Base-by-base conservation (phyloP, 2,113 vertebrate species). In the Pelecanus crispus region DNA sequence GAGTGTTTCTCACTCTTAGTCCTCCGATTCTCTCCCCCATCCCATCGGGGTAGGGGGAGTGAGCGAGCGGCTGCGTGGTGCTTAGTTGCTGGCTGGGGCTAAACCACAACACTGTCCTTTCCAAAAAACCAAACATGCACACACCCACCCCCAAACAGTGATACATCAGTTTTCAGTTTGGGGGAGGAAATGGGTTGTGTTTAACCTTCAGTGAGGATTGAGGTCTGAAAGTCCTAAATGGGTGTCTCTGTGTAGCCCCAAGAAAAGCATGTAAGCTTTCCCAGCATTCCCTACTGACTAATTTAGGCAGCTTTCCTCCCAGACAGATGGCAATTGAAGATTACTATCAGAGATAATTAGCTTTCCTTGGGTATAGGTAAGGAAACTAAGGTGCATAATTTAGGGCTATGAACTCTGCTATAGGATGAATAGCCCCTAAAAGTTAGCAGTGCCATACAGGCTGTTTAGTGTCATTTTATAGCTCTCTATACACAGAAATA, bases 321-420 rank as follows among this genome's bases (percentile, higher is more conserved):
- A 66, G 93, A 90, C 96, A 95, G 94, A 95, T 96, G 96, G 93
- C 44, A 72, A 5, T 18, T 85, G 90, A 68, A 93, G 96, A 97
- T 96, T 96, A 93, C 73, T 8, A 56, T 87, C 62, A 52, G 53
- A 90, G 73, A 38, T 45, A 93, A 96, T 96, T 90, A 91, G 66
- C 84, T 94, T 85, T 94, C 66, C n/a, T 92, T 10, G 3, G n/a
- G 40, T 55, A 26, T 38, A 85, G 65, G 56, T 86, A 65, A 29
- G 49, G 88, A 90, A 94, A 75, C 18, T 28, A 28, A 89, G 66
- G 70, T 84, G 65, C 11, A 3, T 58, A 26, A 59, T 58, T 86
- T 55, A 71, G 67, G 44, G 15, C 74, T 79, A 0, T 26, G 78
- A 82, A 32, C 31, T 72, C 17, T 28, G 13, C 31, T 59, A 0